Conservation (phyloP, 1,140 invertebrate species). For the Drosophila kepulauana region DNA sequence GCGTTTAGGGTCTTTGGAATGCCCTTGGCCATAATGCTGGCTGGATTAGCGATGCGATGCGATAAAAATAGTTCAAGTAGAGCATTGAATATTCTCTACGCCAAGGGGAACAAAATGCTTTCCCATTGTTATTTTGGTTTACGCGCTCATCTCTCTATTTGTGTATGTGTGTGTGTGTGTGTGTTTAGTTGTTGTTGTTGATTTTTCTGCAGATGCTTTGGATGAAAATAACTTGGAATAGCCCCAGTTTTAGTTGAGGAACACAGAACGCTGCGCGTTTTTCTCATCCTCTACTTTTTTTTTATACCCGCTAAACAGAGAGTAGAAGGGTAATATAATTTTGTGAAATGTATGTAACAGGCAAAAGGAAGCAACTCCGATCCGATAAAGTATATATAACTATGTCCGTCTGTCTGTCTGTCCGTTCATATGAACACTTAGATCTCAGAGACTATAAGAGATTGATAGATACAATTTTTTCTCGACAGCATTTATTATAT, state of each 20-base stretch:
- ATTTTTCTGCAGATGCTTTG: conserved; percentile 69
- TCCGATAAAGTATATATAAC: too few species aligned
- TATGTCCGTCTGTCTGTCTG: too few species aligned
- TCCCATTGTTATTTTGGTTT: conserved; percentile 39
- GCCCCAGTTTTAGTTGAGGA: conserved; percentile 39
- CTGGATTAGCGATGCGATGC: not conserved
- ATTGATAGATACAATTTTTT: too few species aligned
- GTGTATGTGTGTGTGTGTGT: not conserved
- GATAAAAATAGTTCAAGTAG: conserved; percentile 15
- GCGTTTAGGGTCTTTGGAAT: not conserved
- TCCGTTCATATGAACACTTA: too few species aligned
- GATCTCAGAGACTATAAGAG: too few species aligned
- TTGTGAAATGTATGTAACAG: too few species aligned
- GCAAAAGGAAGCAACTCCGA: too few species aligned
- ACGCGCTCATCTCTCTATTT: not conserved
- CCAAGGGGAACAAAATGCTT: conserved; percentile 1
- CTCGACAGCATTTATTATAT: too few species aligned
- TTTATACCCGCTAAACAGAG: too few species aligned
- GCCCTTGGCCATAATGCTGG: not conserved
- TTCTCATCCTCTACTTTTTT: not conserved
- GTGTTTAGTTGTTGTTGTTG: conserved; percentile 28
- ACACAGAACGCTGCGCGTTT: conserved; percentile 34
- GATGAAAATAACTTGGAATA: conserved; percentile 75
- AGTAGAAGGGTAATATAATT: too few species aligned
- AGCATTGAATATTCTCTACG: conserved; percentile 17